A percentile compares a stretch with the other conserved stretches of the same genome.
phyloP scores from a whole-genome alignment of 2,888 invertebrate genomes.

The Sceliomorpha sp. region DNA sequence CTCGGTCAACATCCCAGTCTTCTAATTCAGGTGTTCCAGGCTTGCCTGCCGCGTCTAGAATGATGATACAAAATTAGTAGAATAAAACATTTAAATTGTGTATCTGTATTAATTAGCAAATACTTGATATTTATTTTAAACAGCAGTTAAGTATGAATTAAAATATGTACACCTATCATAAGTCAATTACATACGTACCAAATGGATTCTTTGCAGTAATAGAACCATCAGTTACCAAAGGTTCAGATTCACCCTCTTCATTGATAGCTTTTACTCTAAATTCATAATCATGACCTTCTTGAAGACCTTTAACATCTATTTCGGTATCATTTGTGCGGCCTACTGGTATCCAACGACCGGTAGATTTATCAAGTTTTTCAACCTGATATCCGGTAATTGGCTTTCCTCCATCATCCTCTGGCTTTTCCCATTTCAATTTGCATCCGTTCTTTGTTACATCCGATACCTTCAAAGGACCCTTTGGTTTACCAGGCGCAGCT shows the following conservation, averaged over 20 bases:
- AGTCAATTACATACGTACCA: no score
- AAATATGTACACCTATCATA: no score
- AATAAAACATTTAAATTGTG: no score
- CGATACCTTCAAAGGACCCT: conserved; percentile 91
- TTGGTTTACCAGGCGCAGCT: conserved; percentile 92
- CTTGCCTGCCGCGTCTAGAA: conserved; percentile 88
- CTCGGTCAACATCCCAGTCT: conserved; percentile 94
- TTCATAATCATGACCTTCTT: conserved; percentile 95
- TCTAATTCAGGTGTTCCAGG: conserved; percentile 92
- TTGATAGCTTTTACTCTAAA: conserved; percentile 96
- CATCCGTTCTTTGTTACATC: conserved; percentile 92
- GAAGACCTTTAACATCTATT: conserved; percentile 92
- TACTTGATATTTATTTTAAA: no score
- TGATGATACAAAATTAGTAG: conserved; percentile 16
- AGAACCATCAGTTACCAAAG: conserved; percentile 93
- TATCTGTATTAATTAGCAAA: no score
- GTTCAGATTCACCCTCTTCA: conserved; percentile 97
- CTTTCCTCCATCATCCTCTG: conserved; percentile 96
- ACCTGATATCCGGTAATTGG: conserved; percentile 96
- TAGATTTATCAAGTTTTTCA: conserved; percentile 93
- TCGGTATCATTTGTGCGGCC: conserved; percentile 93
- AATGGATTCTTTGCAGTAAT: conserved; percentile 98
- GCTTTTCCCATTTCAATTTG: conserved; percentile 94
- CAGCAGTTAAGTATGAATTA: no score
- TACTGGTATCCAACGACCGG: conserved; percentile 95